Percentiles rank a stretch among this genome's conserved stretches.
phyloP scores from a whole-genome alignment of 2,113 vertebrate species.

The Benitochromis conjunctus region DNA sequence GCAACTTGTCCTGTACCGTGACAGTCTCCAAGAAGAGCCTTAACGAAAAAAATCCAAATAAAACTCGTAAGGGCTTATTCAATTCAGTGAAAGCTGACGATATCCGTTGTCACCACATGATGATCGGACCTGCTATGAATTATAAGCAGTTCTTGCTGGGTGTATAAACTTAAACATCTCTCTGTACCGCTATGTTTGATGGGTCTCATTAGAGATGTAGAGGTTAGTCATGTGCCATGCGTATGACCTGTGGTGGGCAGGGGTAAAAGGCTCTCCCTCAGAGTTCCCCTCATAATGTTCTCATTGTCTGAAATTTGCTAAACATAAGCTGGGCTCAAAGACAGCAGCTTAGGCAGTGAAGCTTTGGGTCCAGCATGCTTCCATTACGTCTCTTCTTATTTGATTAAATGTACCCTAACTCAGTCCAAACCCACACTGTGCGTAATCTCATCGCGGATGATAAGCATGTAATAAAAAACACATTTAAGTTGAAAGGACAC shows the following conservation, averaged over 20 bases:
- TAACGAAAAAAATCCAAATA: fast-evolving
- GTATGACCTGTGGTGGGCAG: slow-evolving; percentile 2
- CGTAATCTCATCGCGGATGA: slow-evolving; percentile 67
- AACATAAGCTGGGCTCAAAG: slow-evolving; percentile 56
- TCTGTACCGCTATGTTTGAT: not conserved
- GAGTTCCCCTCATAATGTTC: slow-evolving; percentile 42
- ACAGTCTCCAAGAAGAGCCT: not conserved
- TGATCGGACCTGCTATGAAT: not conserved
- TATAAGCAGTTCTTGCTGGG: not conserved
- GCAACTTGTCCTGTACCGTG: not conserved
- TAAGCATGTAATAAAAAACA: slow-evolving; percentile 73
- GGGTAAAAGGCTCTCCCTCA: slow-evolving; percentile 13
- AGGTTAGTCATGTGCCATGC: not conserved
- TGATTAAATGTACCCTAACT: slow-evolving; percentile 67
- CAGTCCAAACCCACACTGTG: slow-evolving; percentile 58
- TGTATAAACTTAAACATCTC: not conserved
- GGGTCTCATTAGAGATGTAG: not conserved
- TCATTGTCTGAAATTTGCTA: slow-evolving; percentile 65
- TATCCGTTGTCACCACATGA: not conserved
- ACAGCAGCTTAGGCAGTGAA: slow-evolving; percentile 19
- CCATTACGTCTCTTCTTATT: slow-evolving; percentile 71
- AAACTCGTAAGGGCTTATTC: not conserved
- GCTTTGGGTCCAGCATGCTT: slow-evolving; percentile 65
- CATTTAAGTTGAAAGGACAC: slow-evolving; percentile 67
- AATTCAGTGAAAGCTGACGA: not conserved